Evolutionary conservation across 2,888 invertebrate species (phyloP).

Genomic region (Muschampia plurimacula): DNA sequence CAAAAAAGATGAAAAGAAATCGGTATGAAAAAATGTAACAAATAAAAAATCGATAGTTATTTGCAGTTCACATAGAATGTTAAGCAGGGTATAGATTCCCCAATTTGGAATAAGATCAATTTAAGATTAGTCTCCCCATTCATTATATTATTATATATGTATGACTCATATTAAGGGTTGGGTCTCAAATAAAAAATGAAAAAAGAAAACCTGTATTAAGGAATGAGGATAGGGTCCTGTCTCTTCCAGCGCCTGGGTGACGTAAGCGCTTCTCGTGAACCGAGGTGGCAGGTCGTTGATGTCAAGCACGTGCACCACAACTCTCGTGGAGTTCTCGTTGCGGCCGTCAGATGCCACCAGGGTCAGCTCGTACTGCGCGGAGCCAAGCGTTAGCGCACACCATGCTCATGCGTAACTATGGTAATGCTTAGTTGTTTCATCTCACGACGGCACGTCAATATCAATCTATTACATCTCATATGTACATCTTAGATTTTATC

Average conservation of each 20-base stretch:
- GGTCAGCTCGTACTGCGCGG: constrained; percentile 92
- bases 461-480: background rate
- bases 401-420: constrained; percentile 76
- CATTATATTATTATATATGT: background rate
- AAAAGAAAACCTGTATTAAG: constrained; percentile 89
- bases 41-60: background rate
- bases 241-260: constrained; percentile 91
- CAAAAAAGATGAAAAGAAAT: background rate
- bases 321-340: constrained; percentile 94
- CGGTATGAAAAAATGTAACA: background rate
- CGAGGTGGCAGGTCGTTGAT: constrained; percentile 96
- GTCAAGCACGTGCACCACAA: constrained; percentile 93
- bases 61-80: background rate
- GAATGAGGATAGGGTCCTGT: constrained; percentile 89
- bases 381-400: constrained; percentile 72
- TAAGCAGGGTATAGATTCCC: background rate
- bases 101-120: background rate
- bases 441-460: constrained; percentile 44
- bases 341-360: constrained; percentile 96
- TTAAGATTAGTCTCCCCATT: background rate
- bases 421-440: constrained; percentile 5
- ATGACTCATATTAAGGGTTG: background rate
- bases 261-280: constrained; percentile 90
- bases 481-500: too few species aligned
- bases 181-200: constrained; percentile 50